Percentiles rank a stretch among this genome's conserved stretches.
These are phyloP conservation scores for Hemitrygon akajei DNA, from an alignment of 2,797 vertebrate genomes.

Conservation along the genomic window DNA sequence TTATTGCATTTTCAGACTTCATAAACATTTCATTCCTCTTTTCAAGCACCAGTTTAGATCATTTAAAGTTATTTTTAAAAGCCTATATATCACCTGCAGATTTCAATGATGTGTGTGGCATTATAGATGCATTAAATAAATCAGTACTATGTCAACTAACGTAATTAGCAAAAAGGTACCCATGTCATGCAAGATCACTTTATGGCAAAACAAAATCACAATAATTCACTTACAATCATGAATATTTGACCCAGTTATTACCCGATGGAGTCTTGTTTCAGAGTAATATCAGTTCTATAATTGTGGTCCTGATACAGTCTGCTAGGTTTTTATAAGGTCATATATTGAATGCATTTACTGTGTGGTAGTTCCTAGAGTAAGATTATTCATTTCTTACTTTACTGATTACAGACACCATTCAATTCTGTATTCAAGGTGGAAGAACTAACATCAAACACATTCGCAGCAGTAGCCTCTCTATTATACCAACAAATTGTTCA, in stretches of 20 bases:
- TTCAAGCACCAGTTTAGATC: background rate
- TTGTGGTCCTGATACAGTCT: background rate
- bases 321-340: no score
- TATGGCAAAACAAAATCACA: background rate
- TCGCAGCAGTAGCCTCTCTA: background rate
- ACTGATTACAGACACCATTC: background rate
- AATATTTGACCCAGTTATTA: background rate
- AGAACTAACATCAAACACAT: background rate
- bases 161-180: slow-evolving; percentile 1
- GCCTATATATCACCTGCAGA: background rate
- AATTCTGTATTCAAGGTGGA: background rate
- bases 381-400: background rate
- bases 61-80: slow-evolving; percentile 3
- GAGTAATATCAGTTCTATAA: background rate
- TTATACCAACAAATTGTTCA: background rate
- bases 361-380: background rate
- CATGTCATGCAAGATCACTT: background rate
- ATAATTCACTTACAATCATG: background rate
- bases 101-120: background rate
- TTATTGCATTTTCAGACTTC: background rate
- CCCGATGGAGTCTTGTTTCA: background rate
- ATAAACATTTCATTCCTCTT: slow-evolving; percentile 12
- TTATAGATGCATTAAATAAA: background rate
- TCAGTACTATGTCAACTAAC: background rate
- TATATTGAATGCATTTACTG: slow-evolving; percentile 6